A percentile compares a stretch with the other conserved stretches of the same genome.
Evolutionary conservation across 2,888 invertebrate species (phyloP).

Genomic region (Tolmerus cingulatus): DNA sequence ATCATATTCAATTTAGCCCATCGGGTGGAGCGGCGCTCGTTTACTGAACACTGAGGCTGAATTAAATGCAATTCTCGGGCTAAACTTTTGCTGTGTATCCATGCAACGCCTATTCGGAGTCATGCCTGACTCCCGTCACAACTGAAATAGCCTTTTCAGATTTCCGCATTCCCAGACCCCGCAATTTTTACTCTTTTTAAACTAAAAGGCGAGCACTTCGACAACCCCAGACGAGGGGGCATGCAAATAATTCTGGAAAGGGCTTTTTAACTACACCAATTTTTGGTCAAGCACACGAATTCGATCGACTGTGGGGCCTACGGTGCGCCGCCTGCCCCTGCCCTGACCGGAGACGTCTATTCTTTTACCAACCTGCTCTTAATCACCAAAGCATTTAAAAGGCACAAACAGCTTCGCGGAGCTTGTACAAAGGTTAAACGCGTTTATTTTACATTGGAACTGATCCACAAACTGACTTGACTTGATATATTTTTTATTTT

Average conservation of each 20-base stretch:
- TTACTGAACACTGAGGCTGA: background rate
- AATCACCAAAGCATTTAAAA: constrained; percentile 2
- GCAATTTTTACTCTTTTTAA: background rate
- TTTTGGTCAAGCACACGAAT: background rate
- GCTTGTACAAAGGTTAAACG: background rate
- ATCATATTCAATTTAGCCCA: background rate
- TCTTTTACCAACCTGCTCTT: constrained; percentile 16
- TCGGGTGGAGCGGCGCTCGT: background rate
- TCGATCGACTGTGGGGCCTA: background rate
- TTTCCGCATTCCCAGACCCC: background rate
- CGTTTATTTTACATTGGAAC: background rate
- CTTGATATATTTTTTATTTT: background rate
- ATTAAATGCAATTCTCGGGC: background rate
- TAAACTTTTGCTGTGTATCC: background rate
- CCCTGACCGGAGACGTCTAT: background rate
- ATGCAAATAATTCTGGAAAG: background rate
- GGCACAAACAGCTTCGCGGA: background rate
- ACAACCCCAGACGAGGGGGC: background rate
- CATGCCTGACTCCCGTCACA: background rate
- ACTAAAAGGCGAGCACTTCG: background rate
- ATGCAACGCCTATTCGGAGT: background rate
- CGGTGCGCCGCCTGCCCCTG: background rate
- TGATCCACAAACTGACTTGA: background rate
- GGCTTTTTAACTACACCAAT: background rate
- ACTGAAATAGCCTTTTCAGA: background rate